These are phyloP conservation scores for Elymnias hypermnestra DNA, from an alignment of 1,140 invertebrate species.

Conservation along the genomic window DNA sequence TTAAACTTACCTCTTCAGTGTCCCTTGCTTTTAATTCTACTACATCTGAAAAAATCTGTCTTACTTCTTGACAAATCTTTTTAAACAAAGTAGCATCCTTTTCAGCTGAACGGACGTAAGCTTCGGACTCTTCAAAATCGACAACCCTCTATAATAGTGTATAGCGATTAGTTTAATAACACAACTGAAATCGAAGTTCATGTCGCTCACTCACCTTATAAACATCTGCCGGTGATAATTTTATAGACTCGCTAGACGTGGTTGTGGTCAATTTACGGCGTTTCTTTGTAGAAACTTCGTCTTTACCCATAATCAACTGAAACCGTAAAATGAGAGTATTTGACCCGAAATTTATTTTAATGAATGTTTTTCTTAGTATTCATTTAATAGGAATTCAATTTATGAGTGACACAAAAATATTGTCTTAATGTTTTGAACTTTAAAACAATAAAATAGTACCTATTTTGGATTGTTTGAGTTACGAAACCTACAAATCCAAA, in stretches of 20 bases:
- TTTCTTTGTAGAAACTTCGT: constrained; percentile 57
- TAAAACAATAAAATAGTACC: too few species aligned
- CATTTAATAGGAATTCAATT: too few species aligned
- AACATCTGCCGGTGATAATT: constrained; percentile 51
- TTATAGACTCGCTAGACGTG: constrained; percentile 38
- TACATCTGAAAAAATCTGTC: constrained; percentile 80
- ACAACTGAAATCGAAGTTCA: not conserved
- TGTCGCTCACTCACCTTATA: constrained; percentile 47
- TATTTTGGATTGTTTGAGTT: too few species aligned
- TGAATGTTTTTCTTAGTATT: too few species aligned
- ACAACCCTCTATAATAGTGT: constrained; percentile 77
- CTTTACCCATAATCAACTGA: constrained; percentile 51
- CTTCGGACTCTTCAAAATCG: constrained; percentile 85
- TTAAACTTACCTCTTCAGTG: constrained; percentile 61
- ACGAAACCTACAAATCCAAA: too few species aligned
- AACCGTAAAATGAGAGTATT: too few species aligned
- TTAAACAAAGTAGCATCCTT: constrained; percentile 83
- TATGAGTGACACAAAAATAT: too few species aligned
- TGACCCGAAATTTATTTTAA: too few species aligned
- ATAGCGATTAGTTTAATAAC: not conserved
- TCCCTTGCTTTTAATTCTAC: constrained; percentile 79
- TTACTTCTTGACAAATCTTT: constrained; percentile 81
- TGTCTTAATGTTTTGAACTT: too few species aligned
- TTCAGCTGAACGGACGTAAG: constrained; percentile 78
- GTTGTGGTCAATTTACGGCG: constrained; percentile 56